A percentile compares a stretch with the other conserved stretches of the same genome.
Conservation (phyloP, 2,113 vertebrate genomes). For the Terrapene triunguis region DNA sequence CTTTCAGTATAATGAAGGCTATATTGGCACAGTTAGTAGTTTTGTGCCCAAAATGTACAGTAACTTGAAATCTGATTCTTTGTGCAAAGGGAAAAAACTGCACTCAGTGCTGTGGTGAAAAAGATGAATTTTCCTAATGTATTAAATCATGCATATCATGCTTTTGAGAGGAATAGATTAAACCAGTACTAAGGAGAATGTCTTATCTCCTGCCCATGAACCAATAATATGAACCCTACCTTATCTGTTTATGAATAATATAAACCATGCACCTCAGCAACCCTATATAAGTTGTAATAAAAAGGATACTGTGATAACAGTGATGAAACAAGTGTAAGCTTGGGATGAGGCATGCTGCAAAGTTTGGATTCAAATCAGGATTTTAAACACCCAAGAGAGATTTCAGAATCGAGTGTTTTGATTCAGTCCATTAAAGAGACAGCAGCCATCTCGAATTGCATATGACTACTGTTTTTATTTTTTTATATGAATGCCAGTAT, state of each 20-base stretch:
- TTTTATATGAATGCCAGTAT: neutral
- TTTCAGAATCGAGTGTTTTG: neutral
- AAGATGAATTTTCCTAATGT: constrained; percentile 56
- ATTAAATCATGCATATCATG: constrained; percentile 6
- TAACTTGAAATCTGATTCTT: constrained; percentile 52
- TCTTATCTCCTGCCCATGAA: constrained; percentile 52
- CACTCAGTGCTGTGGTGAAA: neutral
- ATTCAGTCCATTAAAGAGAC: neutral
- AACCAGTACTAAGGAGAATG: constrained; percentile 47
- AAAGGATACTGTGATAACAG: neutral
- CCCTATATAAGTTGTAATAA: constrained; percentile 14
- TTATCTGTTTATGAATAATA: constrained; percentile 56
- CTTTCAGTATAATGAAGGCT: constrained; percentile 52
- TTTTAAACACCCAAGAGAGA: neutral
- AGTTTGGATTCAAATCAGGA: neutral
- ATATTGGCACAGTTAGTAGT: neutral
- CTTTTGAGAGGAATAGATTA: constrained; percentile 55
- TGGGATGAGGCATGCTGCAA: neutral
- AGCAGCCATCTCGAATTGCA: neutral
- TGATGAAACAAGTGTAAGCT: neutral
- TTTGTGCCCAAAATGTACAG: constrained; percentile 37
- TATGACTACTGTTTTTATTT: neutral
- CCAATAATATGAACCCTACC: constrained; percentile 35
- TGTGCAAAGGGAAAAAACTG: constrained; percentile 1
- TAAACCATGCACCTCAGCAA: neutral